Evolutionary conservation across 2,797 vertebrate species (phyloP), one percentile per base, ranked within the genome.

Genomic region (Protosalanx chinensis): DNA sequence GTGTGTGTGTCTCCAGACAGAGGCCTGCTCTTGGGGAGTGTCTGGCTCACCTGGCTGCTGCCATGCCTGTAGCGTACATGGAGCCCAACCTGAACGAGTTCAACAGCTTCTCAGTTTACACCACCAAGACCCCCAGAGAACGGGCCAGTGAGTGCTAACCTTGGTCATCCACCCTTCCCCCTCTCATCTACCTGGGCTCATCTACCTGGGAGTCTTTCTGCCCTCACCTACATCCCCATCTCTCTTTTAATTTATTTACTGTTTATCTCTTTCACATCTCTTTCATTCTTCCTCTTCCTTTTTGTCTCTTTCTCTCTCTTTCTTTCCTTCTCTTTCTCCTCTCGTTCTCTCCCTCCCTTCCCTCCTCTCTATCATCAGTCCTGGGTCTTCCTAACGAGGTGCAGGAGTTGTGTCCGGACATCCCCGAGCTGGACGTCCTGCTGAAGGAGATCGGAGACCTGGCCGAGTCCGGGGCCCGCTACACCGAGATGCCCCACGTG

Each of bases 401-500:
- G 64, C 94, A 98, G 74, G 96, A 98, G 82, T 89, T 98, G 85
- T 98, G 96, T 77, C 93, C 93, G 0, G 97, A 97, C 84, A 96
- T 98, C 51, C 97, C 97, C 0, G 92, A 94, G 81, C 89, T 98
- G 74, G 93, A 96, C 68, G 16, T 79, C 33, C 88, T 98, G 63
- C 91, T 97, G 76, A 93, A 94, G 20, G 96, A 97, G 30, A 98
- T 98, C 0, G 91, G 94, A 0, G 95, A 94, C 18, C 87, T 98
- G 88, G 96, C 96, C 0, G 96, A 97, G 74, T 98, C 97, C 0
- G 97, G 97, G 0, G 97, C 96, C 5, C 96, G 97, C 16, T 98
- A 98, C 81, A 98, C 96, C 0, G 97, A 98, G 88, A 98, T 98
- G 97, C 97, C 97, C 0, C 96, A 98, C 1, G 95, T 98, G 67